Conservation (phyloP, 2,888 invertebrate species). For the Maniola hyperantus region DNA sequence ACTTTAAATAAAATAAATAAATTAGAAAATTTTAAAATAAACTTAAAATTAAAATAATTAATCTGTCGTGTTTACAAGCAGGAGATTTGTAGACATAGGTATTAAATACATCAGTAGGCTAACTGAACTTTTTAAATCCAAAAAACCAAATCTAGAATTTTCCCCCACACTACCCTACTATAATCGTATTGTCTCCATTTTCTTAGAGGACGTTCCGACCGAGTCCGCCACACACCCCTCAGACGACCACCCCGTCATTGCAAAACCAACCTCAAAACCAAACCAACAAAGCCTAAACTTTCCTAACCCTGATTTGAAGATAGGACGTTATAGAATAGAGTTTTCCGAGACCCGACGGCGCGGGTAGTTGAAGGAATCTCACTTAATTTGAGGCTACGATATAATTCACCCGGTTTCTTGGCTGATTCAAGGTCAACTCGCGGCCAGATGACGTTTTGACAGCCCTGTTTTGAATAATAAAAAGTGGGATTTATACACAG, state of each 20-base stretch:
- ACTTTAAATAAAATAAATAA: too few species aligned
- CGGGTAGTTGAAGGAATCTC: slow-evolving; percentile 59
- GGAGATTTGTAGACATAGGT: too few species aligned
- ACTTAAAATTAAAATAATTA: too few species aligned
- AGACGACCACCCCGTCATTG: slow-evolving; percentile 21
- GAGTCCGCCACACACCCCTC: slow-evolving; percentile 71
- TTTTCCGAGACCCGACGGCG: slow-evolving; percentile 67
- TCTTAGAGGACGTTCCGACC: slow-evolving; percentile 72
- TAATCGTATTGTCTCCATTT: slow-evolving; percentile 78
- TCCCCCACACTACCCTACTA: slow-evolving; percentile 59
- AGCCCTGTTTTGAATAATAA: slow-evolving; percentile 7
- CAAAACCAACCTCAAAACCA: slow-evolving; percentile 39
- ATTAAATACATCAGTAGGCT: too few species aligned
- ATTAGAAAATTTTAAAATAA: too few species aligned
- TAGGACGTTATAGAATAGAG: slow-evolving; percentile 44
- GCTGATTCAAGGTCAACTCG: slow-evolving; percentile 62
- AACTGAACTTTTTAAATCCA: background rate
- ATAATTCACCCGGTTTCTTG: slow-evolving; percentile 59
- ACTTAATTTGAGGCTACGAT: slow-evolving; percentile 69
- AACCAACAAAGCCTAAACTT: slow-evolving; percentile 34
- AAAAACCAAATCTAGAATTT: slow-evolving; percentile 23
- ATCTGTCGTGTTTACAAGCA: too few species aligned
- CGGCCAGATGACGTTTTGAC: slow-evolving; percentile 35
- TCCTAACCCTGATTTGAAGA: background rate
- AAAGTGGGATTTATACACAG: background rate